A percentile compares a stretch with the other conserved stretches of the same genome.
Evolutionary conservation across 2,797 vertebrate genomes (phyloP).

Genomic region (Mustela erminea): DNA sequence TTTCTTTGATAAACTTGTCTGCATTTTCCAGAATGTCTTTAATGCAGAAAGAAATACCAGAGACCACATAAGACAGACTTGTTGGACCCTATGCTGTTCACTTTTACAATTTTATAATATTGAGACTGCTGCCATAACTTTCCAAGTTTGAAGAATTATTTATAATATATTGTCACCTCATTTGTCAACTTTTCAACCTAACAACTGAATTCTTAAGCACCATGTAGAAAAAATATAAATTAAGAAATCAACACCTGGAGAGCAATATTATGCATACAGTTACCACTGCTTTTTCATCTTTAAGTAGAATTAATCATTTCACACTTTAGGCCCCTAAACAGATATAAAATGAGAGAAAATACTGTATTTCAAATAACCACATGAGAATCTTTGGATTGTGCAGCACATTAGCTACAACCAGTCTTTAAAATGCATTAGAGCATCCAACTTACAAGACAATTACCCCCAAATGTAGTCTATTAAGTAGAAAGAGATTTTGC

Average conservation of each 20-base stretch:
- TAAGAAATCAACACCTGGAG: conserved; percentile 65
- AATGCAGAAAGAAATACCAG: background rate
- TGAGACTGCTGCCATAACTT: background rate
- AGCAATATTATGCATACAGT: conserved; percentile 52
- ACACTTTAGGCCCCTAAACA: conserved; percentile 43
- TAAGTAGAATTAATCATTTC: conserved; percentile 73
- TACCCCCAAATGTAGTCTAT: background rate
- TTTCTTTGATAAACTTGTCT: conserved; percentile 17
- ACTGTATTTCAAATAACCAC: conserved; percentile 67
- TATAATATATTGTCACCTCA: conserved; percentile 49
- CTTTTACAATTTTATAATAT: conserved; percentile 45
- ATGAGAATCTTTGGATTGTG: conserved; percentile 33
- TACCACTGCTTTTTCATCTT: conserved; percentile 45
- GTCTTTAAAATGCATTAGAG: background rate
- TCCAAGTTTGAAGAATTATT: conserved; percentile 37
- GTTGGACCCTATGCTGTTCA: background rate
- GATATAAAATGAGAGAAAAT: conserved; percentile 49
- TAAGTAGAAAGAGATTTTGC: background rate
- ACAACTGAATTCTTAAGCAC: conserved; percentile 43
- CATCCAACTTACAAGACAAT: background rate
- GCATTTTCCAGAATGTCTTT: conserved; percentile 26
- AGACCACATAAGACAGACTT: background rate
- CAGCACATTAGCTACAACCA: background rate
- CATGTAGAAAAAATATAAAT: conserved; percentile 63
- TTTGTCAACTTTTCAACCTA: conserved; percentile 40